Percentiles rank a stretch among this genome's conserved stretches.
phyloP scores from a whole-genome alignment of 2,888 invertebrate genomes.

The Coelogynopora nodosa region DNA sequence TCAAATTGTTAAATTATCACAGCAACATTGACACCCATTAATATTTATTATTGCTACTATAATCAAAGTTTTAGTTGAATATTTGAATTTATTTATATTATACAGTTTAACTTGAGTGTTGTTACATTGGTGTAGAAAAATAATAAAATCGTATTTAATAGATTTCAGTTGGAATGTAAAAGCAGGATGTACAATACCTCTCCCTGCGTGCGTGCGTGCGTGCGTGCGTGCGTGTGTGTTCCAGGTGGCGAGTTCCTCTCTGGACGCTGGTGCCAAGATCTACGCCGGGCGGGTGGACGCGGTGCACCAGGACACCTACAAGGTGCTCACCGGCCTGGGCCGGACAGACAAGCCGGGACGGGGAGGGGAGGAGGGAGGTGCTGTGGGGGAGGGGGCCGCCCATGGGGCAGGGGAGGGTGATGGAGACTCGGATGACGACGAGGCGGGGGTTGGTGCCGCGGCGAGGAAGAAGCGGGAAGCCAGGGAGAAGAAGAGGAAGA shows the following conservation, averaged over 20 bases:
- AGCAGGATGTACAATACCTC: too few species aligned
- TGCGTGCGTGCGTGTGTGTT: too few species aligned
- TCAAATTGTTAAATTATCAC: too few species aligned
- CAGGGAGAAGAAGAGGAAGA: conserved; percentile 9
- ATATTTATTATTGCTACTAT: too few species aligned
- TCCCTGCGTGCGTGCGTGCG: too few species aligned
- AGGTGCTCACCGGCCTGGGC: conserved; percentile 64
- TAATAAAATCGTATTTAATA: too few species aligned
- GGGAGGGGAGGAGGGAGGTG: neutral
- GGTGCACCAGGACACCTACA: conserved; percentile 74
- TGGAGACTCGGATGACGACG: conserved; percentile 35
- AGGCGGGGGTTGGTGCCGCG: neutral
- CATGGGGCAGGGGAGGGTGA: conserved; percentile 28
- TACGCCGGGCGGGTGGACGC: conserved; percentile 82
- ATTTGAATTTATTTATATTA: too few species aligned
- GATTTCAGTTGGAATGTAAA: too few species aligned
- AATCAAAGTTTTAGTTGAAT: too few species aligned
- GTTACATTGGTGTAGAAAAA: too few species aligned
- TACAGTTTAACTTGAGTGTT: too few species aligned
- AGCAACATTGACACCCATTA: too few species aligned
- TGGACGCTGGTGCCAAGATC: conserved; percentile 83
- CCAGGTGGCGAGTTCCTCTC: conserved; percentile 75
- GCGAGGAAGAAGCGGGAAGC: neutral
- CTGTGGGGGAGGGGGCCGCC: neutral
- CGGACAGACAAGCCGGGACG: neutral